phyloP scores from a whole-genome alignment of 2,888 invertebrate species.

The Itoplectis maculator region DNA sequence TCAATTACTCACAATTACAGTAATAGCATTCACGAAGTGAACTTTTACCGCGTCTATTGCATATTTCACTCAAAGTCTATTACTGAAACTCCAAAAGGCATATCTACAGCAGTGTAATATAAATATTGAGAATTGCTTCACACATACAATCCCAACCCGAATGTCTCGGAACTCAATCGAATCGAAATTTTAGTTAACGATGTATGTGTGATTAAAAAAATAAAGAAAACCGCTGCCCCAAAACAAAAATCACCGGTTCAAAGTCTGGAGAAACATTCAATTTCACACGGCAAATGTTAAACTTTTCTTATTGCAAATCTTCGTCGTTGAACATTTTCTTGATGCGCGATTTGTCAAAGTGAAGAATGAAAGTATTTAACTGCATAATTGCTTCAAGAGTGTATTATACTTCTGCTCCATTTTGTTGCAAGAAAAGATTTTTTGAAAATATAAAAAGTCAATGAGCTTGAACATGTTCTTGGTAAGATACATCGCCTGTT shows the following conservation, averaged over 20 bases:
- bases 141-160: neutral
- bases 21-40: neutral
- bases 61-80: conserved; percentile 5
- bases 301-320: neutral
- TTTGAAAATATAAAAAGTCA: neutral
- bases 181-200: too few relatives aligned
- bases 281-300: neutral
- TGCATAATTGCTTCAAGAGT: conserved; percentile 3
- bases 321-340: neutral
- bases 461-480: neutral
- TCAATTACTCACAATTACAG: conserved; percentile 12
- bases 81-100: neutral
- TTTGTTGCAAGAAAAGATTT: neutral
- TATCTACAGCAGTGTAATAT: neutral
- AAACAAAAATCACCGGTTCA: neutral
- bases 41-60: neutral
- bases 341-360: neutral
- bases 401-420: neutral
- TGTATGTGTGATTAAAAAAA: neutral
- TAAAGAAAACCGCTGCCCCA: neutral
- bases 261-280: neutral
- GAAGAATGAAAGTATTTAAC: conserved; percentile 11
- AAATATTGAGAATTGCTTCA: conserved; percentile 1
- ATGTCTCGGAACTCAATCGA: too few relatives aligned
- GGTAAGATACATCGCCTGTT: neutral